Evolutionary conservation across 2,888 invertebrate species (phyloP).

Genomic region (Callimorpha dominula): DNA sequence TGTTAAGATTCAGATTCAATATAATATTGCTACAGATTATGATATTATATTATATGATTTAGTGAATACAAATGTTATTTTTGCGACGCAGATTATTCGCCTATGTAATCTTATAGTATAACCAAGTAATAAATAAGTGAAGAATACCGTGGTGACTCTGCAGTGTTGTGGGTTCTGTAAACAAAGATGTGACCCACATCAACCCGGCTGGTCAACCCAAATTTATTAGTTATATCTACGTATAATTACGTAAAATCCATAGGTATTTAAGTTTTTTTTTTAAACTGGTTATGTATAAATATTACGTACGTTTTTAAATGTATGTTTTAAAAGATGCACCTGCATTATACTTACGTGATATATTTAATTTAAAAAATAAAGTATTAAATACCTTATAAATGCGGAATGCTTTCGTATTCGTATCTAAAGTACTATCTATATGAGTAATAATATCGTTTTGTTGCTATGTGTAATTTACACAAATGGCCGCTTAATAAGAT

Average conservation of each 20-base stretch:
- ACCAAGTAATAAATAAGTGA: background rate
- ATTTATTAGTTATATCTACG: background rate
- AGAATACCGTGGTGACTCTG: background rate
- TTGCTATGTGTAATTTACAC: constrained; percentile 1
- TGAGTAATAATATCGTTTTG: background rate
- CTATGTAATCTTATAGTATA: background rate
- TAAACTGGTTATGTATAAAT: background rate
- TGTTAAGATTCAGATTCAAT: background rate
- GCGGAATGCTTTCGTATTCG: background rate
- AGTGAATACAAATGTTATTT: constrained; percentile 7
- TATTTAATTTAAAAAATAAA: background rate
- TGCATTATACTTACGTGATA: background rate
- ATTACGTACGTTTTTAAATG: background rate
- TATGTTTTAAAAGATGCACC: background rate
- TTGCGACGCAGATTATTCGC: background rate
- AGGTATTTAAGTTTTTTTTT: background rate
- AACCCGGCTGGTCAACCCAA: constrained; percentile 25
- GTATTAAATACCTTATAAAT: background rate
- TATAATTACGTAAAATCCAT: background rate
- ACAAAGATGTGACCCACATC: constrained; percentile 53
- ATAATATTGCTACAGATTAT: constrained; percentile 4
- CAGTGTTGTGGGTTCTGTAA: constrained; percentile 55
- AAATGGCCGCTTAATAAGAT: background rate
- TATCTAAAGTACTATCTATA: background rate
- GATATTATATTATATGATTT: constrained; percentile 18